Base-by-base conservation (phyloP, 2,888 invertebrate species). In the Acronicta leporina region DNA sequence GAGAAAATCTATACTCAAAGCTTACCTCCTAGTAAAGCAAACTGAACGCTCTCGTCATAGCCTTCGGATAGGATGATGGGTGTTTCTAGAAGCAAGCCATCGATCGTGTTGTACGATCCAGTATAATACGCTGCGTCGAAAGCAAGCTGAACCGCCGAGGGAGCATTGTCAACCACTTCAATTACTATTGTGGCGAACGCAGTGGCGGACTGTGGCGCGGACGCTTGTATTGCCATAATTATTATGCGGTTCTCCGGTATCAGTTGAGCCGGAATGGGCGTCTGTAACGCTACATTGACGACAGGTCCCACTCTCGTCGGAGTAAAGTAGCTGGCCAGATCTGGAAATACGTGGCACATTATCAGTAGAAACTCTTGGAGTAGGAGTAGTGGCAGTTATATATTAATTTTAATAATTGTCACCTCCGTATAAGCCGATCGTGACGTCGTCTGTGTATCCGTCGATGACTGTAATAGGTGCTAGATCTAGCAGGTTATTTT, bases 11-110 rank as follows among this genome's bases (percentile, higher is more conserved):
- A 20, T 20, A 11, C 1, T 10, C 4, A n/a, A 11, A 45, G 60
- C 69, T 60, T 47, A 83, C 84, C 83, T 73, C 83, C 85, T 52
- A 77, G 76, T 0, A 86, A 68, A 20, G n/a, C 27, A 47, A 83
- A 84, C 10, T 47, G 52, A 1, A 85, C 83, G 13, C 49, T 64
- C 13, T 63, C 59, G 14, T 80, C 74, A 27, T 77, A 80, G 11
- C 82, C 83, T 35, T 73, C 44, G 0, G 59, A 25, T 6, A 84
- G 49, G 0, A 69, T 59, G 16, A 84, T 76, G 0, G 61, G 49
- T 9, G 64, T 58, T 0, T 60, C 54, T 30, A 81, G 66, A 1
- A 47, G 40, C 5, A 83, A 65, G 2, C 75, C 77, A 11, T 2
- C 53, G 6, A 35, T 33, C 10, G 59, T 60, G 10, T 67, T 63